Conservation (phyloP, 1,140 invertebrate genomes). For the Hetaerina americana region DNA sequence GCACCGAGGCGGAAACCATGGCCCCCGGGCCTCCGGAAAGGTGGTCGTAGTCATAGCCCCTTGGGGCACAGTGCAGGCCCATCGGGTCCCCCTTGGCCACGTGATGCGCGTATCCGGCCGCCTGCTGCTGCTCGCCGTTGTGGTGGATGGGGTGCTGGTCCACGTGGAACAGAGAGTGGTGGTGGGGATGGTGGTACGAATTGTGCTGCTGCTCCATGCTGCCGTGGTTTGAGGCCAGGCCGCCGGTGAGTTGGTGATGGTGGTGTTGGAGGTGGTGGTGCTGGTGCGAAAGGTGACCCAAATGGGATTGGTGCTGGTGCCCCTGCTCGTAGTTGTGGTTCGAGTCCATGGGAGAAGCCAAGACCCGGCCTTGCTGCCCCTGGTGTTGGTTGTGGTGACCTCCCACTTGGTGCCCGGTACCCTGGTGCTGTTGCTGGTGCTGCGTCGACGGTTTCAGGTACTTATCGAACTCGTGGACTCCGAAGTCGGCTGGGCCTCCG, state of each 20-base stretch:
- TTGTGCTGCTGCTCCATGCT: slow-evolving; percentile 11
- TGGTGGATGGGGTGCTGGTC: slow-evolving; percentile 20
- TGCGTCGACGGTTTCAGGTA: slow-evolving; percentile 41
- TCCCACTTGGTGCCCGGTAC: not conserved
- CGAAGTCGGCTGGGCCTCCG: slow-evolving; percentile 31
- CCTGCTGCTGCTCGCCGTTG: slow-evolving; percentile 6
- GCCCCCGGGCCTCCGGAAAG: slow-evolving; percentile 22
- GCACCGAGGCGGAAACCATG: slow-evolving; percentile 31
- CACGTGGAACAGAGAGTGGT: slow-evolving; percentile 24
- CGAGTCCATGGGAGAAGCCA: slow-evolving; percentile 30
- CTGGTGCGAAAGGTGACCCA: too few relatives aligned
- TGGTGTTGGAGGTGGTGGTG: slow-evolving; percentile 15
- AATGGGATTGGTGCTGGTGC: not conserved
- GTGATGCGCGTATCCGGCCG: slow-evolving; percentile 20
- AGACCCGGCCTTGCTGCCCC: not conserved
- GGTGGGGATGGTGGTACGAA: slow-evolving; percentile 5
- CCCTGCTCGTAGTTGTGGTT: slow-evolving; percentile 37
- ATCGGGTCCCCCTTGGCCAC: slow-evolving; percentile 24
- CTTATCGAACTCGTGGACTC: slow-evolving; percentile 48
- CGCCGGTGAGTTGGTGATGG: slow-evolving; percentile 10
- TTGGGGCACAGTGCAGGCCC: not conserved
- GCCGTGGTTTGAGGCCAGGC: slow-evolving; percentile 17
- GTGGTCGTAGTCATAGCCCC: slow-evolving; percentile 18
- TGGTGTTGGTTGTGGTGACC: slow-evolving; percentile 26
- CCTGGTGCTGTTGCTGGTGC: slow-evolving; percentile 12